Conservation (phyloP, 2,888 invertebrate genomes). For the Tenthredo amoena region DNA sequence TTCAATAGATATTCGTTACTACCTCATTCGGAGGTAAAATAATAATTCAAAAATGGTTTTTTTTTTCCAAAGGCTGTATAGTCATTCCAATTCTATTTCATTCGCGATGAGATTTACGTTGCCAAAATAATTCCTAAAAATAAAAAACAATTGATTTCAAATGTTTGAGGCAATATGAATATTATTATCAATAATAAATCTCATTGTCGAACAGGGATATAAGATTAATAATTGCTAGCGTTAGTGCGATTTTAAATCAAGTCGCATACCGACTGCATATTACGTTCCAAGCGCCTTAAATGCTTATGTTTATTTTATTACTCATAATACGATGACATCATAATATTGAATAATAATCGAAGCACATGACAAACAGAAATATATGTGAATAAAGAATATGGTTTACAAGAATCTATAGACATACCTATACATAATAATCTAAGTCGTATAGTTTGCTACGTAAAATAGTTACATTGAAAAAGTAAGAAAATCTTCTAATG, state of each 20-base stretch:
- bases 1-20: neutral
- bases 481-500: neutral
- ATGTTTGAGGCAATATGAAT: neutral
- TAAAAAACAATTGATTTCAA: neutral
- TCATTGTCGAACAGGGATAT: neutral
- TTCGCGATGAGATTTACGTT: neutral
- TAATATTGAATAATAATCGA: neutral
- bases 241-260: neutral
- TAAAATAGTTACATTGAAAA: neutral
- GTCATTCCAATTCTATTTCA: neutral
- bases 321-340: slow-evolving; percentile 14
- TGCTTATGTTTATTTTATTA: neutral
- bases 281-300: slow-evolving; percentile 5
- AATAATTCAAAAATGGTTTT: too few species aligned
- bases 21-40: too few species aligned
- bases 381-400: neutral
- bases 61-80: neutral
- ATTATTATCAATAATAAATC: neutral
- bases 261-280: neutral
- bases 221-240: neutral
- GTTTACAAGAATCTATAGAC: neutral
- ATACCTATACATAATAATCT: neutral
- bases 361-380: neutral
- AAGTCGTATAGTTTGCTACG: neutral
- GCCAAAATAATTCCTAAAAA: neutral